Percentiles rank a stretch among this genome's conserved stretches.
Conservation (phyloP, 2,888 invertebrate genomes). For the Apamea anceps region DNA sequence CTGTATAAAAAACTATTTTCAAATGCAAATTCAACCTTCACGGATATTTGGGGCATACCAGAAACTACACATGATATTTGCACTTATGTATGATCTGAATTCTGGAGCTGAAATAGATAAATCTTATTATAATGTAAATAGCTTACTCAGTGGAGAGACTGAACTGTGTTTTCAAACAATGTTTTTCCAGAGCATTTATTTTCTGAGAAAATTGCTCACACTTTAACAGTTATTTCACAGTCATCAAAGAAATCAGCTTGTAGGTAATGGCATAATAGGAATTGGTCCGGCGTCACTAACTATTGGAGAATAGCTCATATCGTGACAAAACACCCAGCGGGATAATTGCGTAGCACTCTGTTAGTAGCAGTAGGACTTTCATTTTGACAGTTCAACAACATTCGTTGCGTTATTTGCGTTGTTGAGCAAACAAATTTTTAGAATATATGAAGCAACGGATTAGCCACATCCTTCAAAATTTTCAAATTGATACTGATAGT, state of each 20-base stretch:
- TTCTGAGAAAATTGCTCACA: not conserved
- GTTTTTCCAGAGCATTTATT: not conserved
- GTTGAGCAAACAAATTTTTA: no score
- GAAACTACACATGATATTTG: constrained; percentile 20
- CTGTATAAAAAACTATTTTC: constrained; percentile 53
- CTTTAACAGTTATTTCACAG: constrained; percentile 1
- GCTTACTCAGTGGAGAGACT: not conserved
- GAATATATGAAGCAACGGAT: no score
- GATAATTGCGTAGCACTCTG: no score
- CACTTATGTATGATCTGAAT: constrained; percentile 5
- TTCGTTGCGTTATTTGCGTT: no score
- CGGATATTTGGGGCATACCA: constrained; percentile 41
- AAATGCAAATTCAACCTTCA: constrained; percentile 52
- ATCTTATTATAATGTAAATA: constrained; percentile 33
- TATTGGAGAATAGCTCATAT: not conserved
- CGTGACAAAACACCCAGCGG: no score
- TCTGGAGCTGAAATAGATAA: constrained; percentile 25
- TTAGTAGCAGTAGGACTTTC: no score
- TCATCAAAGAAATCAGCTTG: not conserved
- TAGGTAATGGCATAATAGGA: not conserved
- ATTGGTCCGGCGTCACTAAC: no score
- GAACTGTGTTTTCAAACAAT: not conserved
- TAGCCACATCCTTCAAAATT: no score
- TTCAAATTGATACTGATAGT: no score
- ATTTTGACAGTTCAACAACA: no score